Conservation (phyloP, 2,797 vertebrate genomes). For the Muscicapa comitata region DNA sequence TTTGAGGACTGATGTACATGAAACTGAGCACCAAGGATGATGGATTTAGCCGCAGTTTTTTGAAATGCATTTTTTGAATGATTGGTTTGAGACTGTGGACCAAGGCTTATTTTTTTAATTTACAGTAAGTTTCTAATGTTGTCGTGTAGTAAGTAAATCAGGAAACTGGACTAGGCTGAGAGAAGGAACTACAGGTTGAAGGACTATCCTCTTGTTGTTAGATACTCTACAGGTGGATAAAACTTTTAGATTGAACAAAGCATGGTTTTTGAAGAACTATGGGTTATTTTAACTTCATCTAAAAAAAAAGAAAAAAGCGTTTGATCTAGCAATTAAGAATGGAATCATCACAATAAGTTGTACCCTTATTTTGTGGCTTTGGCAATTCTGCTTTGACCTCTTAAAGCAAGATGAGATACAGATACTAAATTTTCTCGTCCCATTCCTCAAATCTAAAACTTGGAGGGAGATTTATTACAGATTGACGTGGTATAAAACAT, state of each 20-base stretch:
- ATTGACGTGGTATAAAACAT: not conserved
- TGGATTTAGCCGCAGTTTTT: not conserved
- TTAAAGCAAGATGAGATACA: not conserved
- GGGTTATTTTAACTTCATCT: not conserved
- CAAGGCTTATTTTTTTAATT: not conserved
- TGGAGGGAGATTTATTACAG: not conserved
- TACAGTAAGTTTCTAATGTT: not conserved
- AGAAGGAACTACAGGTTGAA: not conserved
- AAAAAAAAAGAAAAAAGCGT: not conserved
- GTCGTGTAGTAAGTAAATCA: not conserved
- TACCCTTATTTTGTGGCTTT: not conserved
- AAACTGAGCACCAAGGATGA: not conserved
- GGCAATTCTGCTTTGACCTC: not conserved
- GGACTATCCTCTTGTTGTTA: not conserved
- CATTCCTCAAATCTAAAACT: not conserved
- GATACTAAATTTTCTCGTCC: not conserved
- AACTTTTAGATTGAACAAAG: not conserved
- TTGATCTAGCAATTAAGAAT: not conserved
- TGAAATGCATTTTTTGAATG: not conserved
- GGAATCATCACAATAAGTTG: not conserved
- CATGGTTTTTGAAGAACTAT: not conserved
- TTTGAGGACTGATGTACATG: not conserved
- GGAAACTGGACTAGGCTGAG: not conserved
- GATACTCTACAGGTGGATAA: not conserved
- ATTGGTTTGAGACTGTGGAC: not conserved